Evolutionary conservation across 2,797 vertebrate species (phyloP).

Genomic region (Cyprinodon diabolis): DNA sequence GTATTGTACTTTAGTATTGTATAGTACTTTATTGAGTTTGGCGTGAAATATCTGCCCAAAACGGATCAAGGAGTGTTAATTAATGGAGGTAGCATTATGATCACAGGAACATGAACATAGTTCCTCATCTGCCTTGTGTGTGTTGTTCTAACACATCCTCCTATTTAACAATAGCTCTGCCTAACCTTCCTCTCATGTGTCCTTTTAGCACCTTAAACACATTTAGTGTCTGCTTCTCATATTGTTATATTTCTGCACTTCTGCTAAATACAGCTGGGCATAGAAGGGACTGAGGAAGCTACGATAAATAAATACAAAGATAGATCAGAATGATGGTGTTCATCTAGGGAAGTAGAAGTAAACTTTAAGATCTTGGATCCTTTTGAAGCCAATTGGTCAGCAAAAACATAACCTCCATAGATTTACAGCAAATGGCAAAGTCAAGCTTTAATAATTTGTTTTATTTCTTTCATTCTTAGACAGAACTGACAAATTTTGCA

Average conservation of each 20-base stretch:
- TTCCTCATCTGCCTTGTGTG: conserved; percentile 26
- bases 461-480: background rate
- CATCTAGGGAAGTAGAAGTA: conserved; percentile 17
- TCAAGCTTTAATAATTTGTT: background rate
- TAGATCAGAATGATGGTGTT: conserved; percentile 16
- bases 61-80: background rate
- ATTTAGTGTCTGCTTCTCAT: conserved; percentile 22
- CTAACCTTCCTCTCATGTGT: conserved; percentile 40
- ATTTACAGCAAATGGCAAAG: background rate
- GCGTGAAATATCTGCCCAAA: conserved; percentile 17
- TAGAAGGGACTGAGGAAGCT: conserved; percentile 30
- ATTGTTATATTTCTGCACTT: conserved; percentile 40
- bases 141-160: conserved; percentile 35
- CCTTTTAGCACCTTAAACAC: conserved; percentile 40
- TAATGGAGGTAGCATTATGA: conserved; percentile 24
- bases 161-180: conserved; percentile 29
- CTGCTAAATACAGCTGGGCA: conserved; percentile 31
- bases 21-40: too few species aligned
- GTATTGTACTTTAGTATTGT: too few species aligned
- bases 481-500: background rate
- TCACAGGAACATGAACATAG: conserved; percentile 1
- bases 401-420: conserved; percentile 8
- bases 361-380: conserved; percentile 33
- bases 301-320: conserved; percentile 34
- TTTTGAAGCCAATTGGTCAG: conserved; percentile 27